Evolutionary conservation across 2,888 invertebrate species (phyloP).

Genomic region (Cancer borealis): DNA sequence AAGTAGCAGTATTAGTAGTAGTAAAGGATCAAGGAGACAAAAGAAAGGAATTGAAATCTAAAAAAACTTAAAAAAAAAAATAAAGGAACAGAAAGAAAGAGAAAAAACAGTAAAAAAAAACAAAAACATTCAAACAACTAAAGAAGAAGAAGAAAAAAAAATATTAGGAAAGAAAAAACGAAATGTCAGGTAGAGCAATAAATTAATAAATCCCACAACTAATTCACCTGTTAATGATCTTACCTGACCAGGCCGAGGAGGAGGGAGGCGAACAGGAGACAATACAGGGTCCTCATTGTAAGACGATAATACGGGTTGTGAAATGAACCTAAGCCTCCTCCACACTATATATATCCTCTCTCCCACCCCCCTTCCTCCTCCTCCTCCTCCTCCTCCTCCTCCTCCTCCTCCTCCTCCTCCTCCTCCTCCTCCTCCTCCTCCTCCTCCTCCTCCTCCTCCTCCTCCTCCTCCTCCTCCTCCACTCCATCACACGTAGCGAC

Average conservation of each 20-base stretch:
- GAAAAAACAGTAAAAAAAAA: too few species aligned
- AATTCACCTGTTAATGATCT: too few species aligned
- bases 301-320: too few species aligned
- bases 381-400: background rate
- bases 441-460: background rate
- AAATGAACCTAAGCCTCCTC: too few species aligned
- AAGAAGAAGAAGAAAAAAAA: background rate
- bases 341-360: too few species aligned
- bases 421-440: background rate
- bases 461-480: conserved; percentile 50
- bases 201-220: too few species aligned
- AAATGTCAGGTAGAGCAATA: too few species aligned
- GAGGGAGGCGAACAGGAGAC: background rate
- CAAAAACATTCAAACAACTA: background rate
- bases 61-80: background rate
- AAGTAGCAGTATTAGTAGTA: background rate
- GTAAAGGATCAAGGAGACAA: background rate
- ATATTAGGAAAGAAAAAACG: background rate
- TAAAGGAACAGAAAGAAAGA: too few species aligned
- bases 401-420: background rate
- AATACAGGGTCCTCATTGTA: background rate
- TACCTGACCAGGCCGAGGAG: too few species aligned
- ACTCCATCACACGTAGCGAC: background rate
- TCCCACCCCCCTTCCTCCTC: background rate
- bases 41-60: background rate